Conservation (phyloP, 2,797 vertebrate species). For the Bucorvus abyssinicus region DNA sequence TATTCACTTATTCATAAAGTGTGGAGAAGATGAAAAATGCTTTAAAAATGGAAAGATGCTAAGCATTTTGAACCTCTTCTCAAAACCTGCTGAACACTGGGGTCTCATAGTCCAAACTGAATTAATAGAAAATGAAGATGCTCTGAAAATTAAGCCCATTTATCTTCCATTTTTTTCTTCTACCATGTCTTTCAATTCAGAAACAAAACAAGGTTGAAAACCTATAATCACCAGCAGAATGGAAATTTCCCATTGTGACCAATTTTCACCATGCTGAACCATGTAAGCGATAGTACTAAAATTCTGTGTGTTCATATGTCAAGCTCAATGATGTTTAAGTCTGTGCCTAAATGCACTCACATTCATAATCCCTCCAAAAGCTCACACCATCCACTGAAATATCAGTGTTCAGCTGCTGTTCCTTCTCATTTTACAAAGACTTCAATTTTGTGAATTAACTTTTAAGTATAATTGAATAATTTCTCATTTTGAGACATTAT, state of each 20-base stretch:
- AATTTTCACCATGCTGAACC: neutral
- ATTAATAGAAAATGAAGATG: neutral
- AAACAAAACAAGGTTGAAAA: neutral
- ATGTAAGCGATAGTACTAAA: neutral
- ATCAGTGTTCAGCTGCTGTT: neutral
- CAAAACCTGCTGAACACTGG: neutral
- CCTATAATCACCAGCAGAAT: neutral
- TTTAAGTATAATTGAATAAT: neutral
- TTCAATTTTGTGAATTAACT: neutral
- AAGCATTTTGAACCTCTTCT: neutral
- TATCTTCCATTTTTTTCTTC: neutral
- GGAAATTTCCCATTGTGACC: neutral
- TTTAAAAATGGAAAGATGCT: neutral
- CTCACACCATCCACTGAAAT: neutral
- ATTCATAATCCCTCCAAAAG: neutral
- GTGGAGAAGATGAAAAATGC: neutral
- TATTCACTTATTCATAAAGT: neutral
- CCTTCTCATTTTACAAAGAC: neutral
- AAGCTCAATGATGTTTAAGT: neutral
- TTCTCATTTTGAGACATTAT: neutral
- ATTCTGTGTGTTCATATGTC: neutral
- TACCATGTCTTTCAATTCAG: neutral
- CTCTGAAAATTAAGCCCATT: neutral
- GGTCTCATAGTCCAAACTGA: neutral
- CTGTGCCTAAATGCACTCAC: neutral